Percentiles rank a stretch among this genome's conserved stretches.
Conservation (phyloP, 2,797 vertebrate species). For the Hozukius guyotensis region DNA sequence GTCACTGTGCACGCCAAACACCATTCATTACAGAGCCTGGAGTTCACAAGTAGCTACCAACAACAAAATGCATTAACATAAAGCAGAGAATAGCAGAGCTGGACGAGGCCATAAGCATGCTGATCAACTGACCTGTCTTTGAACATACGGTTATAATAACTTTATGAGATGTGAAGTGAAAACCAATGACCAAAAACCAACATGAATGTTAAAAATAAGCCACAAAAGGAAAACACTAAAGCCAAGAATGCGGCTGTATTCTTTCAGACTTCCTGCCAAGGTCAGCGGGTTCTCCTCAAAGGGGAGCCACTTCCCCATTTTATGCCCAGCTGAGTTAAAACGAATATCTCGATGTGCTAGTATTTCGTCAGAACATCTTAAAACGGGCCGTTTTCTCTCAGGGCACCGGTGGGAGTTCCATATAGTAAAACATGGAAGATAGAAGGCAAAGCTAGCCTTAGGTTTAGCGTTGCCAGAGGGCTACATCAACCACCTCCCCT, state of each 20-base stretch:
- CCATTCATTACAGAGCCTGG: constrained; percentile 9
- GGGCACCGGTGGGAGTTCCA: constrained; percentile 74
- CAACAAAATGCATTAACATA: constrained; percentile 2
- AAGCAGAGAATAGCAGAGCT: background rate
- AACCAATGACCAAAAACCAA: constrained; percentile 27
- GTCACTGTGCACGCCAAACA: constrained; percentile 26
- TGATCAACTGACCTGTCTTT: constrained; percentile 18
- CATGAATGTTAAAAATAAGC: constrained; percentile 60
- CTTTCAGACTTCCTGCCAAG: constrained; percentile 71
- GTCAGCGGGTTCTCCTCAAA: constrained; percentile 74
- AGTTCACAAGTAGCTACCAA: background rate
- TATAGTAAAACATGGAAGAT: constrained; percentile 66
- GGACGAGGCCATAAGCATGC: background rate
- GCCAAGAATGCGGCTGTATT: constrained; percentile 47
- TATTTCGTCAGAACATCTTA: constrained; percentile 75
- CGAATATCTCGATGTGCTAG: constrained; percentile 68
- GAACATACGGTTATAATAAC: constrained; percentile 9
- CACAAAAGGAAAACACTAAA: constrained; percentile 53
- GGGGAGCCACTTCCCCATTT: constrained; percentile 72
- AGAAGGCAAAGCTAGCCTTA: constrained; percentile 71
- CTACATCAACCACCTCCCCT: constrained; percentile 63
- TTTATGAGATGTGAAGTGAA: constrained; percentile 39
- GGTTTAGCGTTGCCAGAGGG: constrained; percentile 75
- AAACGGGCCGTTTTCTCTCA: constrained; percentile 74
- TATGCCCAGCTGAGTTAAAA: constrained; percentile 75